phyloP scores from a whole-genome alignment of 2,797 vertebrate species.

The Lycodopsis pacificus region DNA sequence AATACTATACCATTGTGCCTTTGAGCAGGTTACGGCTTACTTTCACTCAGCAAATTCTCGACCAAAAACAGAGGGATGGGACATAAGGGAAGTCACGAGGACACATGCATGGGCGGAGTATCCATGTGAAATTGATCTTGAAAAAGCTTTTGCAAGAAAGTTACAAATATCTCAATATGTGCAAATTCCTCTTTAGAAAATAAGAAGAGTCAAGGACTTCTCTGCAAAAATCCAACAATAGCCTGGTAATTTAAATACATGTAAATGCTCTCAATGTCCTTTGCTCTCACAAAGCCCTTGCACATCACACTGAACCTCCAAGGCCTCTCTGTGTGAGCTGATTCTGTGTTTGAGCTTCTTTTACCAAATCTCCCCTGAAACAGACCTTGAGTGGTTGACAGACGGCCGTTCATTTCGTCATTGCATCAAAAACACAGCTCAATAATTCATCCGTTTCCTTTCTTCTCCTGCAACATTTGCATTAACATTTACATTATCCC shows the following conservation, averaged over 20 bases:
- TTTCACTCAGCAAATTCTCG: not conserved
- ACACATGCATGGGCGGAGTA: conserved; percentile 1
- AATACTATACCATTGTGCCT: not conserved
- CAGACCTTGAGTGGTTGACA: conserved; percentile 11
- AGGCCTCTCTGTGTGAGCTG: not conserved
- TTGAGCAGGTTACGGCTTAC: not conserved
- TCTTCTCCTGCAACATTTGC: not conserved
- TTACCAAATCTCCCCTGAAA: not conserved
- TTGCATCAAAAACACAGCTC: conserved; percentile 6
- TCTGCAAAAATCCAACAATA: not conserved
- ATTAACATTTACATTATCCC: not conserved
- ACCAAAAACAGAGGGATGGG: not conserved
- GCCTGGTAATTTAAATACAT: not conserved
- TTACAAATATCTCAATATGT: conserved; percentile 19
- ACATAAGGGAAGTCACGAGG: not conserved
- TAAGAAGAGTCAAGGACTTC: not conserved
- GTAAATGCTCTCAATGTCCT: not conserved
- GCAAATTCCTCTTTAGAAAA: conserved; percentile 11
- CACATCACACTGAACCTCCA: not conserved
- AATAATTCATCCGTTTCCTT: not conserved
- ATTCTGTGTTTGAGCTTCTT: not conserved
- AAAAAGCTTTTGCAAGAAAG: conserved; percentile 17
- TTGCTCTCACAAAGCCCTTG: conserved; percentile 5
- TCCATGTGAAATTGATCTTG: conserved; percentile 2
- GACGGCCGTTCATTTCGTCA: not conserved